These are phyloP conservation scores for Cheiracanthium punctorium DNA, from an alignment of 2,888 invertebrate species.

Conservation along the genomic window DNA sequence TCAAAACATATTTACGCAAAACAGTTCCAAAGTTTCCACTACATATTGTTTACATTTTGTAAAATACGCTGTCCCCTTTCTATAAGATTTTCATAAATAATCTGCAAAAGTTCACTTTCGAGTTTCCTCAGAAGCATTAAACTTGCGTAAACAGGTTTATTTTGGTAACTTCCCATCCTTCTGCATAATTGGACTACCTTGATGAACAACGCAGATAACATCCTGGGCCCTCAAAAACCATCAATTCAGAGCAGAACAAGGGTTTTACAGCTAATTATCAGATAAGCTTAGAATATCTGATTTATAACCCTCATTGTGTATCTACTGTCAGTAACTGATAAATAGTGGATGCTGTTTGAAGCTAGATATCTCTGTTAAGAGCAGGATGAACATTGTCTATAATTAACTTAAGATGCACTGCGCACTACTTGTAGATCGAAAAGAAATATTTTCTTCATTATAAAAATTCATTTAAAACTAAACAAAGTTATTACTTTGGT, in stretches of 20 bases:
- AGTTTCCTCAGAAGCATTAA: too few species aligned
- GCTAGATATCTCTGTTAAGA: too few species aligned
- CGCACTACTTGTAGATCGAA: too few species aligned
- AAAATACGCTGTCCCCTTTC: too few species aligned
- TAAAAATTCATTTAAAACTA: too few species aligned
- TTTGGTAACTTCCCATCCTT: background rate
- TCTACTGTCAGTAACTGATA: background rate
- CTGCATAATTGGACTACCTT: background rate
- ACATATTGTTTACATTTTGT: too few species aligned
- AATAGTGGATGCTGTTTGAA: background rate
- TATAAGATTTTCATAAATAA: too few species aligned
- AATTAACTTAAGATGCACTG: background rate
- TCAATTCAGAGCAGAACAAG: slow-evolving; percentile 19
- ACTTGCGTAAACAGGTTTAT: background rate
- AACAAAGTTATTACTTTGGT: too few species aligned
- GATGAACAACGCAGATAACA: background rate
- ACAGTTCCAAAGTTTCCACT: too few species aligned
- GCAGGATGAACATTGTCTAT: background rate
- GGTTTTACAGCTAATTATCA: slow-evolving; percentile 59
- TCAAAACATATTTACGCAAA: too few species aligned
- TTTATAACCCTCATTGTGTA: slow-evolving; percentile 46
- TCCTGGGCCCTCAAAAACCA: slow-evolving; percentile 37
- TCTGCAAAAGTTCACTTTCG: too few species aligned
- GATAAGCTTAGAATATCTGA: slow-evolving; percentile 45
- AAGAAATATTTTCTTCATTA: too few species aligned